Evolutionary conservation across 1,140 invertebrate species (phyloP), one percentile per base, ranked within the genome.

Genomic region (Drosophila pruinosa): DNA sequence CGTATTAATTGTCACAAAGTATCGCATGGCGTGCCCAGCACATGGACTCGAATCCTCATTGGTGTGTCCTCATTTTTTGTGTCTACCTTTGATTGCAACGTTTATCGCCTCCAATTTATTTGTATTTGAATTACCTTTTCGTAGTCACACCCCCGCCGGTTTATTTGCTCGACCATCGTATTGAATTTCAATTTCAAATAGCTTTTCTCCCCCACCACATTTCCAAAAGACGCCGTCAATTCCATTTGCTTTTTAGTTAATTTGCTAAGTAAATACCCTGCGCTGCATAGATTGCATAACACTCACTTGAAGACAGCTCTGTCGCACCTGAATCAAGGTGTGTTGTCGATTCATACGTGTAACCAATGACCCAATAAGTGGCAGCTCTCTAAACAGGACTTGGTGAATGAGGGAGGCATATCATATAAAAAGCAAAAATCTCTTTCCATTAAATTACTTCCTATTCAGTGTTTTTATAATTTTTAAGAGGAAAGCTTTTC

Each of bases 1-100:
- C 83, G 83, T 88, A 88, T 88, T 88, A 88, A 88, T 88, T 88
- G 82, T 88, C 82, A 88, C 76, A 82, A 67, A 88, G 74, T 82
- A 78, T 82, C 75, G 75, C 78, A 75, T 88, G 64, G 78, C 67
- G 58, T 68, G 76, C 45, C 62, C 77, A 64, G n/a, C 15, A 31
- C 39, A n/a, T 19, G 48, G 39, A 15, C 10, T 26, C 22, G 57
- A 21, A 4, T 39, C 43, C 53, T 56, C 4, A 52, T 64, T 68
- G 47, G 31, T 28, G 63, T 58, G 67, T 75, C 52, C 24, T 41
- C 38, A 10, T 48, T 52, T 50, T 31, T 31, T 7, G 15, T 17
- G 28, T 59, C 38, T 41, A 76, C 80, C 80, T 85, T 75, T 78
- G 71, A 88, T 86, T 88, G 82, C 78, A 75, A 64, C 75, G 63